Base-by-base conservation (phyloP, 2,113 vertebrate species). In the Suricata suricatta region DNA sequence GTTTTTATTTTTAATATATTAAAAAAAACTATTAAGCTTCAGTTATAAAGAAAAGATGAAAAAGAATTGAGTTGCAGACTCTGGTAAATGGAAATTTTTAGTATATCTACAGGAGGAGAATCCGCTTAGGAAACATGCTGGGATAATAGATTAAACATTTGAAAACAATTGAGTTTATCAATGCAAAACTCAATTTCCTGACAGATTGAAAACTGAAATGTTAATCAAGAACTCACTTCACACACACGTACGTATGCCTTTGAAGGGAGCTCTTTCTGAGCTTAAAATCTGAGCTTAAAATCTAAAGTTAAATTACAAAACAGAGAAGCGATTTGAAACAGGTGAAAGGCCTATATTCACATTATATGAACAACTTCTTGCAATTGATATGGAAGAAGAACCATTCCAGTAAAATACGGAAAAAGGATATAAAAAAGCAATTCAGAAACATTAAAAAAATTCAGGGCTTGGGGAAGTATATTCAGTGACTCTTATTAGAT, bases 391-490 rank as follows among this genome's bases (percentile, higher is more conserved):
- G 50, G 35, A 77, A 93, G 54, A 80, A 76, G n/a, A 83, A 60
- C 33, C n/a, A 57, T 66, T 80, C 27, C 35, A 80, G 17, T 83
- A 94, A 97, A 92, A 31, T 76, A 76, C 33, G 13, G 16, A 47
- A 21, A 69, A 94, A 97, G 9, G 6, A 71, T 81, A 71, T 84
- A 41, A 88, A 66, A 94, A 94, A n/a, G 68, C 33, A 79, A 17
- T 80, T 66, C 25, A 88, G 47, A 64, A 38, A 79, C 41, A 76
- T 80, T 82, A 71, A 76, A 47, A 93, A 63, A 85, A 64, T 21
- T 69, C 12, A 84, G 25, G 5, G 5, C 35, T 83, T 89, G 7
- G 50, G 14, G 16, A 96, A 81, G n/a, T 64, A 25, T 82, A 81
- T 50, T 95, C n/a, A 94, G 5, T 68, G 29, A 82, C 25, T 95